Percentiles rank a stretch among this genome's conserved stretches.
Evolutionary conservation across 2,113 vertebrate species (phyloP).

Genomic region (Nothobranchius furzeri): DNA sequence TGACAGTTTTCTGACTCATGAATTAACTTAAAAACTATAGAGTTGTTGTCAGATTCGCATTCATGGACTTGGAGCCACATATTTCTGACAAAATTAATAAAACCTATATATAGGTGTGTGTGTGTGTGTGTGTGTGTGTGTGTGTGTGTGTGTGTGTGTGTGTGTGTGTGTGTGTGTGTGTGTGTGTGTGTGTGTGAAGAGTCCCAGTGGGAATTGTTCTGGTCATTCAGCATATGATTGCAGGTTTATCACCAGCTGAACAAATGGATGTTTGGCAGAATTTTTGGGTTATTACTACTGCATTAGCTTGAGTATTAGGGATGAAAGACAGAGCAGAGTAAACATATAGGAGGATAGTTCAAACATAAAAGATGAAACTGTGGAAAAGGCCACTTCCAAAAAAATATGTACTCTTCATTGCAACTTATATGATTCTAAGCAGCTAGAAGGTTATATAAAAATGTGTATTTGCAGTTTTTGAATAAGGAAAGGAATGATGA

Average conservation of each 20-base stretch:
- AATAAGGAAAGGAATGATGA: too few species aligned
- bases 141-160: too few species aligned
- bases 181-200: neutral
- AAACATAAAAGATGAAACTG: neutral
- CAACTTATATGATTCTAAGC: neutral
- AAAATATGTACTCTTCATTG: neutral
- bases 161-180: neutral
- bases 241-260: slow-evolving; percentile 1
- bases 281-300: neutral
- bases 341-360: neutral
- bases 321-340: neutral
- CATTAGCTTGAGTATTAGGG: neutral
- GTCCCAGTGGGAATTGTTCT: neutral
- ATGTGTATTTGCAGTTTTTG: too few species aligned
- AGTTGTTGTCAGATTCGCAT: too few species aligned
- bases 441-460: neutral
- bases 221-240: slow-evolving; percentile 4
- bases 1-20: too few species aligned
- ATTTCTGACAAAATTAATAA: too few species aligned
- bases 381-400: neutral
- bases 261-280: neutral
- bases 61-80: too few species aligned
- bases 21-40: too few species aligned
- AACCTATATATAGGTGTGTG: too few species aligned
- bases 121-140: neutral